Base-by-base conservation (phyloP, 92 coral and sea anemone species). In the Epizoanthus scotinus region DNA sequence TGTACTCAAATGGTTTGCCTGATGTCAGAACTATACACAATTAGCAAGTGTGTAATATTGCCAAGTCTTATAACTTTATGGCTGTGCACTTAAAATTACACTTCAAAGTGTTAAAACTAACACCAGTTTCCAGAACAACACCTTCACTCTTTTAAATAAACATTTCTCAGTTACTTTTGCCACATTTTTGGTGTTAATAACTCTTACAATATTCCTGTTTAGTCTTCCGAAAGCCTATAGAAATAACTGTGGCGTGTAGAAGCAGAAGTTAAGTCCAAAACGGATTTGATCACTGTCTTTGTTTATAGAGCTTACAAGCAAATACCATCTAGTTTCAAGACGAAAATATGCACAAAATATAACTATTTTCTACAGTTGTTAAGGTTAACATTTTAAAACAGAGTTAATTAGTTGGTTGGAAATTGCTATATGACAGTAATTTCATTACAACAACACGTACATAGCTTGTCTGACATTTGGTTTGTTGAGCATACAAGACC, bases 161-260 rank as follows among this genome's bases (percentile, higher is more conserved):
- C 66, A 31, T 40, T 64, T 64, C 69, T n/a, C 38, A 38, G 44
- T 24, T 75, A 8, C 36, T 10, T 10, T 18, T n/a, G 38, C 34
- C 6, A 2, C 55, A 68, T 57, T 38, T 21, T 6, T 31, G 28
- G 52, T 44, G 52, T 44, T 21, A 14, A 31, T 21, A 38, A 34
- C 47, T 38, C 47, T 64, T 64, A 71, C 14, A 29, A 28, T 18
- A 21, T 54, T 74, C 81, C 81, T 75, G 67, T 75, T 75, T 75
- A 63, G 78, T 28, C 31, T 22, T 21, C 2, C 21, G 10, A 14
- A 13, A 18, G 21, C 27, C 24, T 13, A n/a, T n/a, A 13, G 47
- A 25, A 15, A 9, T 15, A 19, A 49, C 1, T 13, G 15, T 8
- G 29, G 12, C 17, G 25, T 68, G 24, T 38, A 6, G 3, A 68